phyloP scores from a whole-genome alignment of 1,140 invertebrate genomes.

The Asbolus verrucosus region DNA sequence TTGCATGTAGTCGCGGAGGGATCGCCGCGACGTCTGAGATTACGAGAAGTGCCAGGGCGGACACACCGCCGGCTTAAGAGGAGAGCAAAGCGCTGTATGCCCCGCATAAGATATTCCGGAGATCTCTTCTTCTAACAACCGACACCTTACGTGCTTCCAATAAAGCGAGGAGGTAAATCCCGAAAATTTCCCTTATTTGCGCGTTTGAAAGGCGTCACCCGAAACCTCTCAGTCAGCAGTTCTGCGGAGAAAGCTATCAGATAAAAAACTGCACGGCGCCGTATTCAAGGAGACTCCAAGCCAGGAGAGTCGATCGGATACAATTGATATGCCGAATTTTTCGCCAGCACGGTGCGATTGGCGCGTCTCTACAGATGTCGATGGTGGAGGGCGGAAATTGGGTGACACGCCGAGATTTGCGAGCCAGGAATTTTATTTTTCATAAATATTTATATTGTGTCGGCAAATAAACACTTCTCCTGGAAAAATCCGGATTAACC shows the following conservation, averaged over 20 bases:
- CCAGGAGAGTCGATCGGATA: slow-evolving; percentile 25
- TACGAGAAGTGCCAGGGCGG: neutral
- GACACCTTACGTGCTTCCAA: slow-evolving; percentile 51
- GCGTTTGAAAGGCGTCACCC: slow-evolving; percentile 45
- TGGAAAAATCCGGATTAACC: too few species aligned
- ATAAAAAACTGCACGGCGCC: slow-evolving; percentile 47
- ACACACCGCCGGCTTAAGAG: neutral
- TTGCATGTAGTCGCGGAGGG: too few species aligned
- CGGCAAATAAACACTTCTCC: too few species aligned
- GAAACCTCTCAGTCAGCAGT: slow-evolving; percentile 47
- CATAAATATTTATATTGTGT: slow-evolving; percentile 2
- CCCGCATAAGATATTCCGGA: slow-evolving; percentile 39
- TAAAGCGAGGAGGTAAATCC: slow-evolving; percentile 48
- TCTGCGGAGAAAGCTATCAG: slow-evolving; percentile 46
- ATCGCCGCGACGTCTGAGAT: neutral
- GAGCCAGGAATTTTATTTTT: neutral
- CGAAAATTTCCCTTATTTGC: slow-evolving; percentile 50
- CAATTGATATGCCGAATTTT: slow-evolving; percentile 42
- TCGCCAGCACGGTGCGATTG: slow-evolving; percentile 9
- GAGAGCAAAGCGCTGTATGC: slow-evolving; percentile 2
- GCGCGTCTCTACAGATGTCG: neutral
- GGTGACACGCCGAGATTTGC: neutral
- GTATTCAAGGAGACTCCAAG: slow-evolving; percentile 32
- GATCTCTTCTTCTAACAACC: slow-evolving; percentile 47
- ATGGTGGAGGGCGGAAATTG: slow-evolving; percentile 25